Evolutionary conservation across 2,888 invertebrate species (phyloP), one percentile per base, ranked within the genome.

Genomic region (Eilema caniola): DNA sequence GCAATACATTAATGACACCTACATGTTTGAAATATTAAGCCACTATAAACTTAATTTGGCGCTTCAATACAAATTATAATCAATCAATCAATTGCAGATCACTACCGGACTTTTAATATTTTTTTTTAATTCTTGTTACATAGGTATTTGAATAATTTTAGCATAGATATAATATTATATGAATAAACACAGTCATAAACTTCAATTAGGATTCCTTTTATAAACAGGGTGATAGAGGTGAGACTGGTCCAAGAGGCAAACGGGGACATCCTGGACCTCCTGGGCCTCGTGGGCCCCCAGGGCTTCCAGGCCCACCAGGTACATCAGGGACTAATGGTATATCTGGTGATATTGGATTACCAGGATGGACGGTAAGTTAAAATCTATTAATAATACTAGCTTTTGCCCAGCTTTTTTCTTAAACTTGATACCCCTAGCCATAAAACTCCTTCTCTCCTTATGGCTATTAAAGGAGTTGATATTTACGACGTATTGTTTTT

Each of bases 221-320:
- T 59, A 16, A 10, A 60, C 77, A 95, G 94, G 95, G 95, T 25
- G 95, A 95, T 59, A 94, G 93, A 85, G 95, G 95, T 5, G 95
- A 95, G 74, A 83, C 91, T 1, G 95, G 95, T 2, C 92, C 91
- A 3, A 86, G 93, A 41, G 95, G 95, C 1, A 95, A 95, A 79
- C 95, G 97, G 89, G 98, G 98, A 20, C 97, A 98, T 73, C 97
- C 98, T 82, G 98, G 98, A 1, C 97, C 98, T 61, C 97, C 97
- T 33, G 98, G 98, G 0, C 97, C 97, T 79, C 95, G 97, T 67
- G 98, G 98, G 0, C 96, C 97, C 47, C 96, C 97, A 67, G 97
- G 97, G 37, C 95, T 96, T 7, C 96, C 96, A 10, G 97, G 97
- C 24, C 97, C 97, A 16, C 96, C 97, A 37, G 98, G 98, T 41